phyloP scores from a whole-genome alignment of 2,797 vertebrate genomes.

The Chloroceryle inda region DNA sequence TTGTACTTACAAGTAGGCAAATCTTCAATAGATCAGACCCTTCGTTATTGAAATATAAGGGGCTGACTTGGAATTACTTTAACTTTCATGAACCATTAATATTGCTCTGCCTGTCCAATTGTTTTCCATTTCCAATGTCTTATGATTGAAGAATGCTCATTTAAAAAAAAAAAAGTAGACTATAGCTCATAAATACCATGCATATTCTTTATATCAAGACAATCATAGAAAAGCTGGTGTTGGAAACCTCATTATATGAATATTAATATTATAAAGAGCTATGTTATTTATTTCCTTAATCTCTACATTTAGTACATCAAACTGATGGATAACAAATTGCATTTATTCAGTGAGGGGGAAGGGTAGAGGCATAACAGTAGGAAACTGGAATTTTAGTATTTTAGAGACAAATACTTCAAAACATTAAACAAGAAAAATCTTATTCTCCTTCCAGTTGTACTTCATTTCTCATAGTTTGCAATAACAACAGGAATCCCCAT shows the following conservation, averaged over 20 bases:
- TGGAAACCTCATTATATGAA: not conserved
- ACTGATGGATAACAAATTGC: not conserved
- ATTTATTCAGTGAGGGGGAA: rapidly evolving
- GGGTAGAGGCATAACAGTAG: not conserved
- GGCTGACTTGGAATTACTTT: not conserved
- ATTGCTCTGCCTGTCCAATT: not conserved
- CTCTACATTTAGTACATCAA: not conserved
- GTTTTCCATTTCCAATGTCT: not conserved
- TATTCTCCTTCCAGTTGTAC: not conserved
- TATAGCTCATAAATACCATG: not conserved
- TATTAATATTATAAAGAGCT: not conserved
- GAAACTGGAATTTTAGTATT: not conserved
- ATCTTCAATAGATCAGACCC: not conserved
- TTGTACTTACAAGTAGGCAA: not conserved
- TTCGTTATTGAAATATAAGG: not conserved
- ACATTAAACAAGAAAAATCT: not conserved
- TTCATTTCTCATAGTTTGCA: not conserved
- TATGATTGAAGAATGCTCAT: not conserved
- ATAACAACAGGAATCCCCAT: not conserved
- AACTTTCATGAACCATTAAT: not conserved
- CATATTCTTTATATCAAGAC: not conserved
- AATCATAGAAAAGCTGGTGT: not conserved
- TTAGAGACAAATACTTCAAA: not conserved
- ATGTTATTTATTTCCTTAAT: not conserved
- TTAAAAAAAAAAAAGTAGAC: not conserved